Evolutionary conservation across 1,140 invertebrate species (phyloP).

Genomic region (Manduca sexta): DNA sequence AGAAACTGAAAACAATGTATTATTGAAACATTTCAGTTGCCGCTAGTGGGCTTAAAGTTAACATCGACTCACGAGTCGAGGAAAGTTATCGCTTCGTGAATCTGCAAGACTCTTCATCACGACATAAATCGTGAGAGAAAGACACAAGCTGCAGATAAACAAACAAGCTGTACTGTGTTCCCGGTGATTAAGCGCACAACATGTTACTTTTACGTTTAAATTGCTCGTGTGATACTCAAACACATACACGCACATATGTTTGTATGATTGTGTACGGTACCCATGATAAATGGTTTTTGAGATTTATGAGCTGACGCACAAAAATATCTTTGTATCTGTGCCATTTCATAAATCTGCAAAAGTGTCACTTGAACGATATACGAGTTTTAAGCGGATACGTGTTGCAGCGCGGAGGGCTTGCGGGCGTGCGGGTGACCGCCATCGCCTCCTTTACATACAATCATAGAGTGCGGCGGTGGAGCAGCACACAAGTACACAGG

Average conservation of each 20-base stretch:
- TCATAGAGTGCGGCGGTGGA: slow-evolving; percentile 33
- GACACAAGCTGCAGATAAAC: slow-evolving; percentile 25
- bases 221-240: too few relatives aligned
- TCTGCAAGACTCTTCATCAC: slow-evolving; percentile 41
- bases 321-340: too few relatives aligned
- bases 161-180: slow-evolving; percentile 12
- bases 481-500: too few relatives aligned
- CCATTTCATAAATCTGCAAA: not conserved
- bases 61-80: slow-evolving; percentile 20
- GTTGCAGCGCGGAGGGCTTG: slow-evolving; percentile 26
- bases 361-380: slow-evolving; percentile 12
- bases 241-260: too few relatives aligned
- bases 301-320: too few relatives aligned
- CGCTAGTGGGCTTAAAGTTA: not conserved
- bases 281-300: too few relatives aligned
- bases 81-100: slow-evolving; percentile 58
- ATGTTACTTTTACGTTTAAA: not conserved
- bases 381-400: slow-evolving; percentile 31
- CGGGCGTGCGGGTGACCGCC: slow-evolving; percentile 35
- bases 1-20: not conserved
- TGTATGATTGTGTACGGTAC: too few relatives aligned
- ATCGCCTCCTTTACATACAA: slow-evolving; percentile 67
- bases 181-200: not conserved
- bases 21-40: not conserved
- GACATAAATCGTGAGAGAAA: slow-evolving; percentile 54